Conservation (phyloP, 2,797 vertebrate species). For the Melanotaenia parkinsoni region DNA sequence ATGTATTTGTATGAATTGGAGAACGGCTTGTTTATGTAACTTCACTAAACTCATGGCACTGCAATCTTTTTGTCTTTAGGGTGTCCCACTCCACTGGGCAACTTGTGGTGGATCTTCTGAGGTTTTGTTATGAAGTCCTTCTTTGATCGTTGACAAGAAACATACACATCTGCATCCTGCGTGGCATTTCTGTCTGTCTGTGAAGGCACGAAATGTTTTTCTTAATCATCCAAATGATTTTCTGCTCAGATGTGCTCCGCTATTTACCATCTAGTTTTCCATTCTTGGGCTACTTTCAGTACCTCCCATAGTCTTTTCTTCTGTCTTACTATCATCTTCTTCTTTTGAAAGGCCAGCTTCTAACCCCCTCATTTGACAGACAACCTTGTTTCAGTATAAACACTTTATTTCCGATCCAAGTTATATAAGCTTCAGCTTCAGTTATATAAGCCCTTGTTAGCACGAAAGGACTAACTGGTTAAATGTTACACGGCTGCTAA, state of each 20-base stretch:
- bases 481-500: neutral
- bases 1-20: neutral
- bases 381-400: neutral
- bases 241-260: conserved; percentile 1
- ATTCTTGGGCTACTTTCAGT: neutral
- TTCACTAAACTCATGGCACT: neutral
- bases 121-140: conserved; percentile 1
- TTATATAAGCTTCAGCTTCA: neutral
- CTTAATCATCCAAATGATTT: conserved; percentile 12
- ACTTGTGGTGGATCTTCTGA: neutral
- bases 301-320: neutral
- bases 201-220: conserved; percentile 4
- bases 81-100: neutral
- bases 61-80: neutral
- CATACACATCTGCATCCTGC: neutral
- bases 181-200: neutral
- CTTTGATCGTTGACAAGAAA: neutral
- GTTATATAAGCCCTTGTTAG: neutral
- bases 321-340: neutral
- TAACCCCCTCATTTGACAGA: neutral
- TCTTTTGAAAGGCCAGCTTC: neutral
- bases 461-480: neutral
- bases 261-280: neutral
- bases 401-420: neutral
- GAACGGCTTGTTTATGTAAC: neutral